Base-by-base conservation (phyloP, 2,113 vertebrate genomes). In the Acinonyx jubatus region DNA sequence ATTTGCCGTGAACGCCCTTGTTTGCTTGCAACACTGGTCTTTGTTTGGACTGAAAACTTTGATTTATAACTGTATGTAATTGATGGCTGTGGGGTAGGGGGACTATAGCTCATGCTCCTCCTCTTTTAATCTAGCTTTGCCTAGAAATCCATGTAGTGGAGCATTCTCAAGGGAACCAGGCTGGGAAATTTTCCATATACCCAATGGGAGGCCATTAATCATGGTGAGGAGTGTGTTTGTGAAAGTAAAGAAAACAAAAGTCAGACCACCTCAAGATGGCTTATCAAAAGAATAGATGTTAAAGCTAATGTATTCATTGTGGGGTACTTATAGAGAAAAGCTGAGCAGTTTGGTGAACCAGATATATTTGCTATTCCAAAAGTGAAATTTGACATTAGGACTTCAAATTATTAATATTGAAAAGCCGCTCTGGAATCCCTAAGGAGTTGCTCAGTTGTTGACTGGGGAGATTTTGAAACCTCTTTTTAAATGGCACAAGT, bases 111-210 rank as follows among this genome's bases (percentile, higher is more conserved):
- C 97, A 96, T 79, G 98, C 99, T 99, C 99, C 99, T 99, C 99
- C 99, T 99, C 98, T 99, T 99, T 99, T 99, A 99, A 99, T 99
- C 99, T 99, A 98, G 98, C 98, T 99, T 99, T 99, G 98, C 98
- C 98, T 98, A 99, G 99, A 99, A 99, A 99, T 99, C 98, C 98
- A 98, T 98, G 98, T 98, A 93, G 97, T 98, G 93, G 94, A 93
- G 98, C 98, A 99, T 99, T 99, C 99, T 99, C 98, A 99, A 99
- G 99, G 99, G 99, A 99, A 99, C 98, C 69, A n/a, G 98, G 98
- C 99, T 99, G 99, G 98, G 99, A 99, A 99, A 97, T 99, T 98
- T 98, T 98, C 98, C 97, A 98, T 98, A 97, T 98, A 97, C 99
- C 98, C 99, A 99, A 99, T 98, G 98, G 99, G 99, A 99, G 99